Conservation (phyloP, 2,888 invertebrate species). For the Phorcus lineatus region DNA sequence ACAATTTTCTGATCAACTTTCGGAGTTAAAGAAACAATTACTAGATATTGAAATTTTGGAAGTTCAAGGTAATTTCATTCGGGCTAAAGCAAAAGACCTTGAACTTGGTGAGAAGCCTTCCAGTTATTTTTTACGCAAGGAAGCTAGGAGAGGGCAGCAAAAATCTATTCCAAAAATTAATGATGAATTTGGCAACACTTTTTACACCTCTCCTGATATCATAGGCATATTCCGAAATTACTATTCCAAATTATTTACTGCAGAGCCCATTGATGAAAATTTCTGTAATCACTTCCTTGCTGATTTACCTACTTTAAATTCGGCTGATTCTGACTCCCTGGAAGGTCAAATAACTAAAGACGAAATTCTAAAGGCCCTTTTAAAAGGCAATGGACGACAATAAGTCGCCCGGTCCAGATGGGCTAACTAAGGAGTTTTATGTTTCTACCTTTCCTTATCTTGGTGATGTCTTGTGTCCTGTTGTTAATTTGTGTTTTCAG, state of each 20-base stretch:
- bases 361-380: conserved; percentile 27
- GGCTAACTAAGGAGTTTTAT: conserved; percentile 46
- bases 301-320: conserved; percentile 18
- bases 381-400: conserved; percentile 35
- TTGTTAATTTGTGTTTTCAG: conserved; percentile 30
- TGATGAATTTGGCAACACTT: neutral
- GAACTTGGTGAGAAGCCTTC: conserved; percentile 13
- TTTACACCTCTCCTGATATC: conserved; percentile 15
- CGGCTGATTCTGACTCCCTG: neutral
- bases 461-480: conserved; percentile 22
- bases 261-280: conserved; percentile 20
- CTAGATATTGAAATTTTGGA: neutral
- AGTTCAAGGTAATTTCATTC: conserved; percentile 10
- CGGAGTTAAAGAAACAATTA: conserved; percentile 4
- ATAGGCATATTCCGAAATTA: neutral
- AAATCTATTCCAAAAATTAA: conserved; percentile 21
- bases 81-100: conserved; percentile 14
- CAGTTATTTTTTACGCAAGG: conserved; percentile 27
- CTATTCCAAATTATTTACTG: conserved; percentile 5
- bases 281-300: conserved; percentile 2
- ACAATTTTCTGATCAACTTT: neutral
- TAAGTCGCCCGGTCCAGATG: conserved; percentile 46
- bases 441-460: conserved; percentile 32
- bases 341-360: neutral
- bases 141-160: neutral